Base-by-base conservation (phyloP, 2,113 vertebrate genomes). In the Leuciscus idus region DNA sequence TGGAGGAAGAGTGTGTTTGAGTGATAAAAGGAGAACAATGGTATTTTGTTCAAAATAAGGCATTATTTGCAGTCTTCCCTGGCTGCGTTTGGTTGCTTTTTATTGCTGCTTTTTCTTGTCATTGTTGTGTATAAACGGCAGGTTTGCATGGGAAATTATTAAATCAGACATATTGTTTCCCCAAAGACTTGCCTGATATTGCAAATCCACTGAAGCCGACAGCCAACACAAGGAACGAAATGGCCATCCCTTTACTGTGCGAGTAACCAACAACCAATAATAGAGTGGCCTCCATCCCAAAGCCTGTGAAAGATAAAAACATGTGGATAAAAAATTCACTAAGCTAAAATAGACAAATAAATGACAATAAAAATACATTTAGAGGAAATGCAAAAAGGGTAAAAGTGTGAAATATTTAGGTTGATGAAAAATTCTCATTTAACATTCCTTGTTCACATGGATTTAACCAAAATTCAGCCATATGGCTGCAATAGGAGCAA, bases 141-240 rank as follows among this genome's bases (percentile, higher is more conserved):
- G 7, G 9, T 77, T 33, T 33, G 75, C 50, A 19, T 33, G 15
- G 15, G 10, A 61, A 61, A 19, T 28, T 15, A 21, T 6, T 36
- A 50, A 83, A 52, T 52, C 19, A 62, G 21, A 70, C 19, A 52
- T 26, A 30, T 0, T 36, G 19, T 70, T 52, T 70, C 17, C 46
- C 33, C 0, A 48, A 85, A 36, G 33, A 92, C 95, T 95, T 92
- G 98, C 98, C 98, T 93, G 98, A 99, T 95, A 99, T 99, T 89
- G 98, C 98, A 83, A 99, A 99, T 91, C 98, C 98, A 84, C 98
- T 99, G 90, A 99, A 99, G 55, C 98, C 98, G 68, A 99, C 98
- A 46, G 98, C 98, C 87, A 99, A 95, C 80, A 99, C 97, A 87
- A 99, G 93, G 92, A 99, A 99, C 4, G 98, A 98, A 91, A 99